Evolutionary conservation across 2,888 invertebrate genomes (phyloP).

Genomic region (Ophion slaviceki): DNA sequence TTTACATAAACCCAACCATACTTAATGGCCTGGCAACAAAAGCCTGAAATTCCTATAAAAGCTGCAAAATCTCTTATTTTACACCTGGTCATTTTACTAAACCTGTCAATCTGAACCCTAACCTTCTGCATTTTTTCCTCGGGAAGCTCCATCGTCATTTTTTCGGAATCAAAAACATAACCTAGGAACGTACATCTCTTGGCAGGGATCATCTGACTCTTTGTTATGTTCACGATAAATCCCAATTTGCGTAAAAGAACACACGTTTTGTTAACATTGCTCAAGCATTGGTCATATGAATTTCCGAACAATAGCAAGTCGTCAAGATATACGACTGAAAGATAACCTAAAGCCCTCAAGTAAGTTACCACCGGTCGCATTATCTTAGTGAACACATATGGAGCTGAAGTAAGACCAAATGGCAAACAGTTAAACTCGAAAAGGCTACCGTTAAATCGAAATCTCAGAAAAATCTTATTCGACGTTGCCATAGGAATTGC

Average conservation of each 20-base stretch:
- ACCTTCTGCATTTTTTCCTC: constrained; percentile 2
- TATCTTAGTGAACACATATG: constrained; percentile 72
- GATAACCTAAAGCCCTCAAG: neutral
- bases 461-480: too few relatives aligned
- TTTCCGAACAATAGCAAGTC: constrained; percentile 58
- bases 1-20: too few relatives aligned
- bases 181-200: neutral
- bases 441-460: too few relatives aligned
- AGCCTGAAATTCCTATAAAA: too few relatives aligned
- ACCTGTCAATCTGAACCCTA: neutral
- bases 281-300: constrained; percentile 31
- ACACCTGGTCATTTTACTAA: neutral
- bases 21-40: too few relatives aligned
- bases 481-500: too few relatives aligned
- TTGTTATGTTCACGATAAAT: constrained; percentile 5
- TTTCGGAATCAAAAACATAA: constrained; percentile 30
- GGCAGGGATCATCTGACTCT: constrained; percentile 35
- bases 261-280: constrained; percentile 30
- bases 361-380: neutral
- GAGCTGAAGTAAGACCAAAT: constrained; percentile 54
- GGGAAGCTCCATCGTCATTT: neutral
- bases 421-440: too few relatives aligned
- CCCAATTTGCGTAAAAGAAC: constrained; percentile 50
- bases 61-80: neutral
- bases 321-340: constrained; percentile 38